These are phyloP conservation scores for Hucho hucho DNA, from an alignment of 2,113 vertebrate species.

Conservation along the genomic window DNA sequence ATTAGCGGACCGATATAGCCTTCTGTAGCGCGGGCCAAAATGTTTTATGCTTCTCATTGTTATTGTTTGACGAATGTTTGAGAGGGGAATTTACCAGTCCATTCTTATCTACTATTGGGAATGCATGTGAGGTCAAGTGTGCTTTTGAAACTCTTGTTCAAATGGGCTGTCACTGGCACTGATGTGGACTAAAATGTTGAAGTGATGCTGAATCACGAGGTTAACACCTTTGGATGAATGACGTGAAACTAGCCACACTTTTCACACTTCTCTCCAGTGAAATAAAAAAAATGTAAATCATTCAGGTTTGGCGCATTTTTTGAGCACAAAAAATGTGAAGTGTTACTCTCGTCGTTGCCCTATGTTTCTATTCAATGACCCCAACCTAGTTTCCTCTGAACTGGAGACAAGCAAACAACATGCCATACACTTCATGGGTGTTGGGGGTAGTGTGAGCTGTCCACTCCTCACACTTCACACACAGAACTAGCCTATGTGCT, in stretches of 20 bases:
- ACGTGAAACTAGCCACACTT: constrained; percentile 28
- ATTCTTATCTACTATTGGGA: too few relatives aligned
- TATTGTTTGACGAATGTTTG: too few relatives aligned
- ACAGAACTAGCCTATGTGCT: constrained; percentile 10
- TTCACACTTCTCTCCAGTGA: constrained; percentile 56
- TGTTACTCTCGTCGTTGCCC: neutral
- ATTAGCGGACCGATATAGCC: too few relatives aligned
- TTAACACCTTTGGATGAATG: constrained; percentile 37
- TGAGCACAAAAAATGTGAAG: neutral
- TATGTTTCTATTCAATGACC: neutral
- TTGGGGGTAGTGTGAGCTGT: constrained; percentile 14
- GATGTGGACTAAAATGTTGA: too few relatives aligned
- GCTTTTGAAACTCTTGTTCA: too few relatives aligned
- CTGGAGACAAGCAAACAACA: neutral
- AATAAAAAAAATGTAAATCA: constrained; percentile 39
- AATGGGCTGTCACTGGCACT: too few relatives aligned
- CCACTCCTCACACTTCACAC: constrained; percentile 12
- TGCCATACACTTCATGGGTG: constrained; percentile 30
- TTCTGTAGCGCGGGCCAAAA: too few relatives aligned
- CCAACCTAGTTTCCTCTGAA: neutral
- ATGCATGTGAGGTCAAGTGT: too few relatives aligned
- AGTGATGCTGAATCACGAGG: too few relatives aligned
- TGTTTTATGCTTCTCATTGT: too few relatives aligned
- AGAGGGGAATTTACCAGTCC: too few relatives aligned
- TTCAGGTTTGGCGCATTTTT: neutral